Percentiles rank a stretch among this genome's conserved stretches.
phyloP scores from a whole-genome alignment of 2,888 invertebrate species.

The Trachelus stipa region DNA sequence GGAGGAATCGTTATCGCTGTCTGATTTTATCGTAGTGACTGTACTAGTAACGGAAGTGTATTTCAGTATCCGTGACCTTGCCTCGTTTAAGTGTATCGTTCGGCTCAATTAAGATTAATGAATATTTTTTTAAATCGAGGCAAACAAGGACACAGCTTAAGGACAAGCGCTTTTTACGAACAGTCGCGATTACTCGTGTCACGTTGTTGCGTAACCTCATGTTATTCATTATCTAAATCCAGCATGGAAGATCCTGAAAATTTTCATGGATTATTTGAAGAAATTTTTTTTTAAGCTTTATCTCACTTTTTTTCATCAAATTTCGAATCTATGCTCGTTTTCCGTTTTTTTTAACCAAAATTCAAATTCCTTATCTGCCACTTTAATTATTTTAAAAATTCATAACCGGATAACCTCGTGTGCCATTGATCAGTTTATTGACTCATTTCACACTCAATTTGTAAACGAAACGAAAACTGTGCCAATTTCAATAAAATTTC shows the following conservation, averaged over 20 bases:
- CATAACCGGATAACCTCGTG: not conserved
- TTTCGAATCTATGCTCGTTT: too few relatives aligned
- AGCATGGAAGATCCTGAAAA: not conserved
- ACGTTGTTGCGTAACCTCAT: not conserved
- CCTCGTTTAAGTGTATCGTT: slow-evolving; percentile 44
- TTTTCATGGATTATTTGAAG: too few relatives aligned
- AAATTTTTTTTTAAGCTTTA: not conserved
- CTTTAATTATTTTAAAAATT: not conserved
- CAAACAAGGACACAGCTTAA: slow-evolving; percentile 55
- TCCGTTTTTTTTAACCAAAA: not conserved
- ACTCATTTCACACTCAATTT: not conserved
- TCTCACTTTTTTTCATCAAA: not conserved
- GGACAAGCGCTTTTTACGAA: slow-evolving; percentile 34
- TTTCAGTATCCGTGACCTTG: slow-evolving; percentile 36
- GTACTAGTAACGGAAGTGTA: not conserved
- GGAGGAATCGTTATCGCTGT: not conserved
- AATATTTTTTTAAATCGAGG: slow-evolving; percentile 48
- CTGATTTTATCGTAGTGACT: not conserved
- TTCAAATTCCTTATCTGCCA: not conserved
- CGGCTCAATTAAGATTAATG: slow-evolving; percentile 40
- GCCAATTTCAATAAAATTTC: not conserved
- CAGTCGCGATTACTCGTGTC: not conserved
- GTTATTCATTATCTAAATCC: not conserved
- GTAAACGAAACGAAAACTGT: not conserved
- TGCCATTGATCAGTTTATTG: not conserved